These are phyloP conservation scores for Vulpes ferrilata DNA, from an alignment of 2,113 vertebrate genomes.

Conservation along the genomic window DNA sequence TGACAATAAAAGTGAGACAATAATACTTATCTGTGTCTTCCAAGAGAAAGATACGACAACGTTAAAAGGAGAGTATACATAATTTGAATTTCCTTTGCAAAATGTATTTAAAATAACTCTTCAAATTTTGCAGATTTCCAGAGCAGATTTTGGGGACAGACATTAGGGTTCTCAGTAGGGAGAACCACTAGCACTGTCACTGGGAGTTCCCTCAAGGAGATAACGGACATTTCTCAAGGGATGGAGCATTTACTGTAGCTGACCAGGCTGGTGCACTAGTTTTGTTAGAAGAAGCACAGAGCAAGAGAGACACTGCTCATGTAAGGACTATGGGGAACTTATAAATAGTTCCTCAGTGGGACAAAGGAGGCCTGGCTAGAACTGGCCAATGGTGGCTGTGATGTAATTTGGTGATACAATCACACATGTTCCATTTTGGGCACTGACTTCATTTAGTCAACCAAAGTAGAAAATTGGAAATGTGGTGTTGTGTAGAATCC, in stretches of 20 bases:
- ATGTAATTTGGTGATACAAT: background rate
- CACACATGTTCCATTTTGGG: background rate
- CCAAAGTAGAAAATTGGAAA: background rate
- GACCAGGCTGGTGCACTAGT: too few species aligned
- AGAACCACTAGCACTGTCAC: background rate
- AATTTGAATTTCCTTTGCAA: conserved; percentile 12
- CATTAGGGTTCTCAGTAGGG: background rate
- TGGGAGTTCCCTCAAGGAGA: background rate
- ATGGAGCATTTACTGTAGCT: background rate
- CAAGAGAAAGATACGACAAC: background rate
- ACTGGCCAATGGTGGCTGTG: background rate
- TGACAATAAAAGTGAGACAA: background rate
- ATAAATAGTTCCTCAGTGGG: background rate
- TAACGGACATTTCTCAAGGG: background rate
- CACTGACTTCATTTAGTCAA: background rate
- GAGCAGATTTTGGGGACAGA: background rate
- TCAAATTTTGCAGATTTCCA: background rate
- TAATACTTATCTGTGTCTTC: background rate
- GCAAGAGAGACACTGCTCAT: background rate
- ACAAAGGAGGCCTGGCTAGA: background rate
- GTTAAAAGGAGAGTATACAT: background rate
- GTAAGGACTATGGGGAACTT: background rate
- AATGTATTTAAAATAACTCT: background rate
- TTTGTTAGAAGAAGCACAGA: background rate
- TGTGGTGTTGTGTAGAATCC: background rate